These are phyloP conservation scores for Chrysotoxum bicinctum DNA, from an alignment of 2,888 invertebrate species.

Conservation along the genomic window DNA sequence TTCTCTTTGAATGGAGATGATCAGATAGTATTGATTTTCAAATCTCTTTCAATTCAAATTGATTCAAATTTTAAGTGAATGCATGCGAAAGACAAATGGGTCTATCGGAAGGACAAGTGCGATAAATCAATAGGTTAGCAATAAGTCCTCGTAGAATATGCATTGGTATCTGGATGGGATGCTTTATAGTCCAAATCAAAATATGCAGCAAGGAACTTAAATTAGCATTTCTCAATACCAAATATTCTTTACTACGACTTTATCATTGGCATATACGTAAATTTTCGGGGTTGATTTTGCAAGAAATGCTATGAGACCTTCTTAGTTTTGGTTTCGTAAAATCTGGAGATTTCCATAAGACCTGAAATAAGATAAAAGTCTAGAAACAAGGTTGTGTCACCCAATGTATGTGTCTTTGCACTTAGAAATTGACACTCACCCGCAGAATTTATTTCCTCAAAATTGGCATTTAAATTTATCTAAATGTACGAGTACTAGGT, in stretches of 20 bases:
- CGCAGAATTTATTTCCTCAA: too few species aligned
- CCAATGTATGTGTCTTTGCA: too few species aligned
- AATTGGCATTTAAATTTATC: too few species aligned
- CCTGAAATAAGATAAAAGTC: too few species aligned
- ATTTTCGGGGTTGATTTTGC: too few species aligned
- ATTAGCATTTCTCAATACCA: neutral
- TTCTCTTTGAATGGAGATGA: slow-evolving; percentile 7
- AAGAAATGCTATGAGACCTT: too few species aligned
- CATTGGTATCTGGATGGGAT: slow-evolving; percentile 41
- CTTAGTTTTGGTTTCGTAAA: too few species aligned
- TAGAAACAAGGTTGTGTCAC: too few species aligned
- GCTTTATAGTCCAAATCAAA: neutral
- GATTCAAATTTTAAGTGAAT: slow-evolving; percentile 43
- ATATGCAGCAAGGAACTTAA: neutral
- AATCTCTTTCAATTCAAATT: slow-evolving; percentile 65
- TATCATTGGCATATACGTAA: too few species aligned
- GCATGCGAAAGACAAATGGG: slow-evolving; percentile 44
- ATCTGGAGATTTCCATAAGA: too few species aligned
- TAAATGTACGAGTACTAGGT: too few species aligned
- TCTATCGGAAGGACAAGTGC: slow-evolving; percentile 75
- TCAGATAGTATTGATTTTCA: slow-evolving; percentile 41
- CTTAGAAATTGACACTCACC: too few species aligned
- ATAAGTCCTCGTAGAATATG: slow-evolving; percentile 77
- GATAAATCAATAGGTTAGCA: slow-evolving; percentile 81
- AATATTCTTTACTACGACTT: neutral